phyloP scores from a whole-genome alignment of 2,113 vertebrate genomes.

The Pholis gunnellus region DNA sequence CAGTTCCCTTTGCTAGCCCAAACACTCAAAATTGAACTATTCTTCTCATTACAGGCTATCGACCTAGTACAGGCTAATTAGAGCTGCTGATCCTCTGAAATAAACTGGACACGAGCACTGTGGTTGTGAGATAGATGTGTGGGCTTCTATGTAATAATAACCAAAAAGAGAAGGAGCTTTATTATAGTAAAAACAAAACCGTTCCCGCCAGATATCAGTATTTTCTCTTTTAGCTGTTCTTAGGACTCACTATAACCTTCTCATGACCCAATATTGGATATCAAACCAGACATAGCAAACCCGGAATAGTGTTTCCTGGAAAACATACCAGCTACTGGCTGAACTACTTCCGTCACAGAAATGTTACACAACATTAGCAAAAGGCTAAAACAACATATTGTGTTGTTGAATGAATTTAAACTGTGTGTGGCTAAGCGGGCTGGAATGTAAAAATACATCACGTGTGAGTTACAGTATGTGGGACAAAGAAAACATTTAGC shows the following conservation, averaged over 20 bases:
- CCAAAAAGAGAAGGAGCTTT: background rate
- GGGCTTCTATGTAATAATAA: constrained; percentile 6
- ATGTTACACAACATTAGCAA: constrained; percentile 25
- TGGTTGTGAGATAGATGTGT: background rate
- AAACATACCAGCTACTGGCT: background rate
- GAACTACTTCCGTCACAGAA: background rate
- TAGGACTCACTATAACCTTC: background rate
- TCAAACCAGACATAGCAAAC: background rate
- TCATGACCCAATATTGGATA: background rate
- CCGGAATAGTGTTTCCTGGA: background rate
- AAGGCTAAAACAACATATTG: constrained; percentile 32
- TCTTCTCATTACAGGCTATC: constrained; percentile 11
- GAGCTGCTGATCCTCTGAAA: constrained; percentile 11
- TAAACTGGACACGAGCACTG: background rate
- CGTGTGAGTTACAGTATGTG: background rate
- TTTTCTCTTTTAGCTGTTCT: background rate
- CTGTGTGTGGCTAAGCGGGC: background rate
- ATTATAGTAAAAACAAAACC: constrained; percentile 5
- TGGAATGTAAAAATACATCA: constrained; percentile 21
- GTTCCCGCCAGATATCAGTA: background rate
- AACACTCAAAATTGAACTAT: background rate
- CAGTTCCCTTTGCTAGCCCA: background rate
- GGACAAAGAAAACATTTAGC: background rate
- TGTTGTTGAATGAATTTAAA: constrained; percentile 9
- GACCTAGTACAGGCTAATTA: background rate